Evolutionary conservation across 2,797 vertebrate genomes (phyloP), one percentile per base, ranked within the genome.

Genomic region (Coccyzus lansbergi): DNA sequence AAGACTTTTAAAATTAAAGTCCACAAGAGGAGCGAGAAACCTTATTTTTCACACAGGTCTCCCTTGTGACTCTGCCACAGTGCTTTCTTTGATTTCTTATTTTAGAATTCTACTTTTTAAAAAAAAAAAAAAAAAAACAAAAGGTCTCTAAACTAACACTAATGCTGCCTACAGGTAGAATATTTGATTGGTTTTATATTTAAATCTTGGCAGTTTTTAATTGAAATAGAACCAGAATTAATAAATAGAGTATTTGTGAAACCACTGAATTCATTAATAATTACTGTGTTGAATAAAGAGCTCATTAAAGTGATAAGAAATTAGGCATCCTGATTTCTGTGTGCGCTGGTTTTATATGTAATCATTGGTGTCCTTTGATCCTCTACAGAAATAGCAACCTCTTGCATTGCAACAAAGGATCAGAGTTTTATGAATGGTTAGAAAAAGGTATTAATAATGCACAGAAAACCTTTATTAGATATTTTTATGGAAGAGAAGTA

Each of bases 391-490:
- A 93, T 58, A 90, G 92, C 78, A 97, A 88, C 93, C 90, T 97
- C 96, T 95, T 92, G 84, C 95, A 92, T 87, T 84, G 63, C 74
- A 78, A 91, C 82, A 86, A 97, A 97, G 94, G 95, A 97, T 97
- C 94, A 94, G 95, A 96, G 93, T 95, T 97, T 96, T 96, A 97
- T 97, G 95, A 97, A 93, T 85, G 92, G 95, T 95, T 97, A 96
- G 91, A 93, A 94, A n/a, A 94, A 97, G 90, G 75, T 97, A 96
- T 97, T 97, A 97, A 96, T 97, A 97, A 98, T 97, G 97, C 97
- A 98, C 97, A 98, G 96, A 96, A 96, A 96, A 97, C 94, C 92
- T 98, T 98, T 98, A 97, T 96, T 97, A 97, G 95, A 97, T 98
- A 98, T 98, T 98, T 98, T 98, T 98, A 97, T 98, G 97, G 93